Evolutionary conservation across 1,140 invertebrate genomes (phyloP).

Genomic region (Episyrphus balteatus): DNA sequence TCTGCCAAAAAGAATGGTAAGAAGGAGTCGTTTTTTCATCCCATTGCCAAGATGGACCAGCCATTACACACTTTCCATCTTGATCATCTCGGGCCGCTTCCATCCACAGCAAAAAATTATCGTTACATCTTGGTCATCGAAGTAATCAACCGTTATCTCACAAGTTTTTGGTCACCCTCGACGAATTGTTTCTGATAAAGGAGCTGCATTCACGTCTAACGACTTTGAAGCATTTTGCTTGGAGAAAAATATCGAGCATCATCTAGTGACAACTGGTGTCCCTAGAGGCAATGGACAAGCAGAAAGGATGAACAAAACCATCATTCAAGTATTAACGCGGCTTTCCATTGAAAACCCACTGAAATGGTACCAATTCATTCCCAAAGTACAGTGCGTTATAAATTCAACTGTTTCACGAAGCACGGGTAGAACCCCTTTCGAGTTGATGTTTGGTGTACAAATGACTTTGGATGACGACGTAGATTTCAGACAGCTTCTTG

Average conservation of each 20-base stretch:
- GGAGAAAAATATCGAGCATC: slow-evolving; percentile 17
- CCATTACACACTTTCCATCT: slow-evolving; percentile 14
- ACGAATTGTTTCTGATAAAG: slow-evolving; percentile 2
- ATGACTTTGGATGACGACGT: slow-evolving; percentile 19
- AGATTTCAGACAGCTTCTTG: slow-evolving; percentile 12
- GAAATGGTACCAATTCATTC: slow-evolving; percentile 25
- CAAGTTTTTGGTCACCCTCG: slow-evolving; percentile 13
- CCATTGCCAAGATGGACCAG: slow-evolving; percentile 2
- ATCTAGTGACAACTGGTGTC: slow-evolving; percentile 20
- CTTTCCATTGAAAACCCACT: slow-evolving; percentile 15
- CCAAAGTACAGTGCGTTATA: slow-evolving; percentile 18
- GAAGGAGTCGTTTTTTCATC: slow-evolving; percentile 1
- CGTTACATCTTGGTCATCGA: slow-evolving; percentile 32
- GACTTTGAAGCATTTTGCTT: slow-evolving; percentile 10
- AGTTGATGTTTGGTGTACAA: slow-evolving; percentile 22
- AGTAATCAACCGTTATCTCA: slow-evolving; percentile 5
- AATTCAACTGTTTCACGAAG: slow-evolving; percentile 28
- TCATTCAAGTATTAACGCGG: slow-evolving; percentile 24
- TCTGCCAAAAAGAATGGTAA: slow-evolving; percentile 4
- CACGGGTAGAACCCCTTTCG: slow-evolving; percentile 24
- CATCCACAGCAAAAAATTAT: slow-evolving; percentile 30
- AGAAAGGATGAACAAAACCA: slow-evolving; percentile 20
- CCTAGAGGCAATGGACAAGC: slow-evolving; percentile 25
- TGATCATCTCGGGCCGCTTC: slow-evolving; percentile 26
- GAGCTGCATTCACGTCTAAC: slow-evolving; percentile 2